These are phyloP conservation scores for Shargacucullia verbasci DNA, from an alignment of 2,888 invertebrate species.

Conservation along the genomic window DNA sequence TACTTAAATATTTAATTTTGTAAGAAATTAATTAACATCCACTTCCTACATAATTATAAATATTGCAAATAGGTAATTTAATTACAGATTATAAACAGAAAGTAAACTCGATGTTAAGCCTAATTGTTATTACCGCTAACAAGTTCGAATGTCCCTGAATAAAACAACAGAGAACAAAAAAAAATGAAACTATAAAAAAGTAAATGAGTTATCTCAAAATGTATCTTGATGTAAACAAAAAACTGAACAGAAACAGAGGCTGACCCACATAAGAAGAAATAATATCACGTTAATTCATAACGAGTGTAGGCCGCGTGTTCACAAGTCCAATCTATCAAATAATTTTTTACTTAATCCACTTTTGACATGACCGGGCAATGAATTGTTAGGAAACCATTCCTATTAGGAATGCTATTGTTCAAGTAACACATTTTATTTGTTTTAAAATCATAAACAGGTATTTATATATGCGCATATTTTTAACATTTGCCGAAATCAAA, in stretches of 20 bases:
- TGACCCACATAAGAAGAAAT: conserved; percentile 62
- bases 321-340: conserved; percentile 50
- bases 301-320: conserved; percentile 41
- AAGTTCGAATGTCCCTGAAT: conserved; percentile 39
- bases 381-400: conserved; percentile 45
- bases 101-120: conserved; percentile 25
- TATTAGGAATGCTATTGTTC: conserved; percentile 40
- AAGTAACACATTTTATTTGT: conserved; percentile 22
- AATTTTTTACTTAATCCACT: conserved; percentile 40
- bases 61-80: too few relatives aligned
- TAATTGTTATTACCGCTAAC: conserved; percentile 42
- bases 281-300: conserved; percentile 44
- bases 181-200: conserved; percentile 9
- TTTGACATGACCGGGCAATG: conserved; percentile 46
- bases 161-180: conserved; percentile 5
- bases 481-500: conserved; percentile 14
- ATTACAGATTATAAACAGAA: conserved; percentile 13
- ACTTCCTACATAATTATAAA: too few relatives aligned
- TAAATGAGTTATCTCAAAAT: conserved; percentile 22
- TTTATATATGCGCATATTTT: conserved; percentile 22
- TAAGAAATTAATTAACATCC: too few relatives aligned
- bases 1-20: too few relatives aligned
- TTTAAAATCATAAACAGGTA: conserved; percentile 8
- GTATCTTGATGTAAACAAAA: conserved; percentile 34
- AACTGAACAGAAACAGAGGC: conserved; percentile 61